phyloP scores from a whole-genome alignment of 2,888 invertebrate species.

The Eudasyphora cyanicolor region DNA sequence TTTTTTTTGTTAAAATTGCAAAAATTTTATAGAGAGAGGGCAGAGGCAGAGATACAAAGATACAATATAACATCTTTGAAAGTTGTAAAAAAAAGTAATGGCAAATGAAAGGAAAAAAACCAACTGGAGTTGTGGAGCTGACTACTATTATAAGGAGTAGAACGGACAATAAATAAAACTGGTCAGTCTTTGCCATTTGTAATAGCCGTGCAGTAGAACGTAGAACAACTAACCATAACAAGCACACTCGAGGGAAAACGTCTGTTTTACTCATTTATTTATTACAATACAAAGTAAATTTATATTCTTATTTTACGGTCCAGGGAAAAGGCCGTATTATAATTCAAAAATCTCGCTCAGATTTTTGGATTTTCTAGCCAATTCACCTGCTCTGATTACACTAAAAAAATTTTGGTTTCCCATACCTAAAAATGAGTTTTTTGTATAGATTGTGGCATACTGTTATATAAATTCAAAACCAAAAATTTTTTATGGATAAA shows the following conservation, averaged over 20 bases:
- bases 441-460: too few species aligned
- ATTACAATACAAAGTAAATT: too few species aligned
- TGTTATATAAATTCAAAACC: too few species aligned
- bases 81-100: slow-evolving; percentile 1
- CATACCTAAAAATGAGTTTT: too few species aligned
- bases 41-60: background rate
- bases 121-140: background rate
- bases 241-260: background rate
- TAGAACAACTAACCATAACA: background rate
- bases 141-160: background rate
- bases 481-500: too few species aligned
- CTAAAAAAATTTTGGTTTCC: too few species aligned
- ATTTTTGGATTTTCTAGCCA: too few species aligned
- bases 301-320: too few species aligned
- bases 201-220: too few species aligned
- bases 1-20: background rate
- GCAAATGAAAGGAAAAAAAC: background rate
- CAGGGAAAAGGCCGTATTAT: too few species aligned
- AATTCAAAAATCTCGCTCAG: too few species aligned
- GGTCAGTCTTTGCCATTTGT: background rate
- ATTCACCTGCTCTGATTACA: too few species aligned
- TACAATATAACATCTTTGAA: background rate
- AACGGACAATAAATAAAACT: background rate
- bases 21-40: background rate
- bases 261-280: background rate